Evolutionary conservation across 2,797 vertebrate species (phyloP), one percentile per base, ranked within the genome.

Genomic region (Pangasius macronema): DNA sequence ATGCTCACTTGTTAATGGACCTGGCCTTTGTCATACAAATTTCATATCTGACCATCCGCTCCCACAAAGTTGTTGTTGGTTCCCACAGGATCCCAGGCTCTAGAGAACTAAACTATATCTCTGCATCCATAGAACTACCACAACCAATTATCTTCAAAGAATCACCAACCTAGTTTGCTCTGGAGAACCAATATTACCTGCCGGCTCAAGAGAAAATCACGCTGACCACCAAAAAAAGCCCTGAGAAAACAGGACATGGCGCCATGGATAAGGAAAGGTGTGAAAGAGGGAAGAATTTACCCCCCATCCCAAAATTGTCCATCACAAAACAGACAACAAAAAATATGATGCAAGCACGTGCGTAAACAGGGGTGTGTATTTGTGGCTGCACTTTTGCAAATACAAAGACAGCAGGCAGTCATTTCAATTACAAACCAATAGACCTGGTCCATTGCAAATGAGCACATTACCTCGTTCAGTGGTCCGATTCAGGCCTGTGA

Each of bases 381-480:
- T 27, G 68, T 24, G 6, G 24, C 72, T 83, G 88, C 83, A 84
- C 79, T 86, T 88, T 84, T 86, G 87, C 14, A n/a, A 82, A 91
- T 91, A 53, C 90, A 89, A 90, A 91, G 79, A 90, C 86, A 77
- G 83, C 83, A 51, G 76, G 70, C 89, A 86, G 85, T 90, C 88
- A 84, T 89, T 89, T 92, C 92, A 94, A 92, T 93, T 92, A 94
- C 87, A 94, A 94, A 93, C 87, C 91, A 93, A 93, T 87, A 92
- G 92, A 90, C 92, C 88, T 61, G 88, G 89, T 88, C 93, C 68
- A 59, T 89, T 91, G 90, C 91, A 95, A 93, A 95, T 94, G 86
- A 94, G 93, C 90, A 91, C 89, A 95, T 95, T 93, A 95, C 93
- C 93, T 93, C 93, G 92, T 94, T 95, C 95, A 95, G 92, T 94